These are phyloP conservation scores for Mus spicilegus DNA, from an alignment of 2,113 vertebrate species.

Conservation along the genomic window DNA sequence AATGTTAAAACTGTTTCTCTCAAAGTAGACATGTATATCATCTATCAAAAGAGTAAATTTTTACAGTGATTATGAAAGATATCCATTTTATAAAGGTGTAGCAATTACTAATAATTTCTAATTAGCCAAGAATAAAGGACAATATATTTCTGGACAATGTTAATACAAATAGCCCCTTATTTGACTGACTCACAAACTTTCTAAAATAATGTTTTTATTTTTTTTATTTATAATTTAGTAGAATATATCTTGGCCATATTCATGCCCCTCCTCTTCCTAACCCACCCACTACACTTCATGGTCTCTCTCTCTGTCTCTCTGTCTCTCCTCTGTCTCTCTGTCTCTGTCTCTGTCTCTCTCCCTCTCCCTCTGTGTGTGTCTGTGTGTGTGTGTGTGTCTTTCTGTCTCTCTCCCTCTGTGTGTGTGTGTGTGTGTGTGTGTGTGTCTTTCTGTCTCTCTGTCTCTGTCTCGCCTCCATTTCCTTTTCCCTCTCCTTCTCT, in stretches of 20 bases:
- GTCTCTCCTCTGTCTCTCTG: background rate
- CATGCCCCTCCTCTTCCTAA: background rate
- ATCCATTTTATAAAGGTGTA: conserved; percentile 3
- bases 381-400: too few species aligned
- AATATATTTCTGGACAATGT: background rate
- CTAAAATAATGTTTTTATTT: background rate
- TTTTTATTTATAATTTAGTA: background rate
- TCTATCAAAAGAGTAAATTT: background rate
- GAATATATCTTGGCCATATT: background rate
- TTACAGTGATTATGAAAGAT: background rate
- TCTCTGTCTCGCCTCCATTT: background rate
- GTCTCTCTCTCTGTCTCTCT: background rate
- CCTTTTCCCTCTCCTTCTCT: background rate
- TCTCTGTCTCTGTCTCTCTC: background rate
- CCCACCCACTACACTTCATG: background rate
- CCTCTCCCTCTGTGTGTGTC: background rate
- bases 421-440: background rate
- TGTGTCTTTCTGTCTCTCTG: too few species aligned
- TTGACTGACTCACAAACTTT: background rate
- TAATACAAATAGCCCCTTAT: background rate
- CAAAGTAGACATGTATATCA: background rate
- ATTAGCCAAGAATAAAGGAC: conserved; percentile 28
- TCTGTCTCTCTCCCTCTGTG: background rate
- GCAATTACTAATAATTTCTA: conserved; percentile 7
- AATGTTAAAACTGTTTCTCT: conserved; percentile 22